Conservation (phyloP, 2,888 invertebrate genomes). For the Parelbella ahira region DNA sequence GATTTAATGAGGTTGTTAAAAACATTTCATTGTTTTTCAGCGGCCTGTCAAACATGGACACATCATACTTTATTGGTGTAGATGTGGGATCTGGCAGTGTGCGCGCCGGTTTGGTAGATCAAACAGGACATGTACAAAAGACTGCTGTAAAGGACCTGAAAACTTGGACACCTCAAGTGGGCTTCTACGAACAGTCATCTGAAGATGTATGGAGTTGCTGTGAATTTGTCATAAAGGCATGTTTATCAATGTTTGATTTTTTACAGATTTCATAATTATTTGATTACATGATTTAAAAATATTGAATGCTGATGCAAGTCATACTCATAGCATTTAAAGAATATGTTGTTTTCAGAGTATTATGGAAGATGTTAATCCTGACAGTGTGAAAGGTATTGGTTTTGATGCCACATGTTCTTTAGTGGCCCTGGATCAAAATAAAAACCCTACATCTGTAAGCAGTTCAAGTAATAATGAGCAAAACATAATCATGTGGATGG, state of each 20-base stretch:
- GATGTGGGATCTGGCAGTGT: constrained; percentile 97
- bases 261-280: no score
- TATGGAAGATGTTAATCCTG: constrained; percentile 68
- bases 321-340: no score
- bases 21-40: no score
- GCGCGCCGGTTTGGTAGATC: constrained; percentile 89
- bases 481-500: constrained; percentile 96
- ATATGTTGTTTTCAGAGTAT: constrained; percentile 82
- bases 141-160: constrained; percentile 83
- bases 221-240: constrained; percentile 87
- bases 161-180: constrained; percentile 88
- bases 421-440: constrained; percentile 87
- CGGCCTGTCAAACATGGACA: background rate
- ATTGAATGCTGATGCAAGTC: no score
- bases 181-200: constrained; percentile 95
- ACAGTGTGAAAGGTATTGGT: constrained; percentile 89
- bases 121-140: constrained; percentile 84
- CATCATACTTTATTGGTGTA: constrained; percentile 87
- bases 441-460: constrained; percentile 86
- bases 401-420: constrained; percentile 98
- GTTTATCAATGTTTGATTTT: no score
- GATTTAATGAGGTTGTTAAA: no score
- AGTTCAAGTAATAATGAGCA: constrained; percentile 83
- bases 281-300: no score
- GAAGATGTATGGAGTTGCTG: constrained; percentile 92